Conservation (phyloP, 2,113 vertebrate species). For the Hucho hucho region DNA sequence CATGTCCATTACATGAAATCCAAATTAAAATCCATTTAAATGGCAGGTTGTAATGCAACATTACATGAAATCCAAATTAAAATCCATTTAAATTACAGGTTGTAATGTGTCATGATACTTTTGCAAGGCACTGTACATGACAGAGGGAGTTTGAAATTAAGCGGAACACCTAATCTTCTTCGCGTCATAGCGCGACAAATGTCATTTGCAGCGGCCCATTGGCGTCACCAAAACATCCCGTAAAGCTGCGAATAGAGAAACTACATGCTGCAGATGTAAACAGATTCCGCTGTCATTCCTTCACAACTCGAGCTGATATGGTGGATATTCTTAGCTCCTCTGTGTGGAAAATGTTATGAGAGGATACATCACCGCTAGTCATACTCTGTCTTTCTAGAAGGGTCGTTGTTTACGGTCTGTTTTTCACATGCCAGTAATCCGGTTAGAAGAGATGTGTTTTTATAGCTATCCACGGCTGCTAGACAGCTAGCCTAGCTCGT, state of each 20-base stretch:
- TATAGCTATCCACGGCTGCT: not conserved
- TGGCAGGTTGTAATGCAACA: no score
- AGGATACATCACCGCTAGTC: not conserved
- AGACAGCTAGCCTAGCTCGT: not conserved
- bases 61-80: no score
- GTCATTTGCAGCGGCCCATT: not conserved
- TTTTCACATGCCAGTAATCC: no score
- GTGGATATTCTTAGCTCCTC: no score
- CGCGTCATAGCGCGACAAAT: conserved; percentile 1
- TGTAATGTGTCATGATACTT: no score
- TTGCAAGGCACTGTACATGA: no score
- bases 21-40: no score
- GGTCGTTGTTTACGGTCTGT: not conserved
- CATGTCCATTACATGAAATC: no score
- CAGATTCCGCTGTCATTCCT: not conserved
- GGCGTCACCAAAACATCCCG: not conserved
- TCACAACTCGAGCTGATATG: not conserved
- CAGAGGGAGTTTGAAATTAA: not conserved
- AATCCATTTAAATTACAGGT: no score
- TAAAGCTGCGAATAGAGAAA: not conserved
- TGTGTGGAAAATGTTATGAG: not conserved
- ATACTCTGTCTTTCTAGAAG: not conserved
- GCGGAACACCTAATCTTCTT: not conserved
- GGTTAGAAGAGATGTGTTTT: not conserved
- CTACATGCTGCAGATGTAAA: not conserved